Base-by-base conservation (phyloP, 1,140 invertebrate species). In the Bombus waltoni region DNA sequence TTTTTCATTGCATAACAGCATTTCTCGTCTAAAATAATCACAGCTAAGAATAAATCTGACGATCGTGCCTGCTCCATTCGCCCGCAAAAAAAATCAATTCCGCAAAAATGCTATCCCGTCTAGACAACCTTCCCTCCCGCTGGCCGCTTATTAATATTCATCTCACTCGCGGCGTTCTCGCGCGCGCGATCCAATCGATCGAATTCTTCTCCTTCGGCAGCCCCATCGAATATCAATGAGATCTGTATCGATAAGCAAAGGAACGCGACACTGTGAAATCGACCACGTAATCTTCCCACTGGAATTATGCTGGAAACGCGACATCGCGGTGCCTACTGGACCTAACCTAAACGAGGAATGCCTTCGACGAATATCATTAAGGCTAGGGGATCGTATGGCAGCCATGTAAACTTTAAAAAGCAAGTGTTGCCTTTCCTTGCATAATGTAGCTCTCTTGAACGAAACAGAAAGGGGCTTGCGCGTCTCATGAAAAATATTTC, bases 141-240 rank as follows among this genome's bases (percentile, higher is more conserved):
- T 35, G 38, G n/a, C 32, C 53, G 42, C 25, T 57, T 65, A 86
- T 89, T 86, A 89, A 89, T 89, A 89, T 89, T 88, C 88, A 84
- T 88, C 88, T 82, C 87, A 88, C 87, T 79, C 57, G 82, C 82
- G 77, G 28, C 75, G 68, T 78, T 74, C 73, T 74, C 87, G 74
- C 87, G 87, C 72, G 66, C 77, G 87, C 38, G 75, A 77, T 77
- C 75, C 73, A n/a, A 89, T 89, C 83, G 88, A 88, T 89, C 87
- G 76, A 74, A 86, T 88, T 86, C 87, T 86, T 89, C 47, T 86
- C 88, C 25, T 72, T 57, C 53, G 88, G 32, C 74, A 11, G 59
- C 47, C 72, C 68, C 44, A 25, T 85, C 88, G 88, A 89, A 89
- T 89, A 89, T 88, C 83, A 89, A 89, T 79, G 88, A 89, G 80